These are phyloP conservation scores for Pollimyrus isidori DNA, from an alignment of 2,113 vertebrate genomes.

Conservation along the genomic window DNA sequence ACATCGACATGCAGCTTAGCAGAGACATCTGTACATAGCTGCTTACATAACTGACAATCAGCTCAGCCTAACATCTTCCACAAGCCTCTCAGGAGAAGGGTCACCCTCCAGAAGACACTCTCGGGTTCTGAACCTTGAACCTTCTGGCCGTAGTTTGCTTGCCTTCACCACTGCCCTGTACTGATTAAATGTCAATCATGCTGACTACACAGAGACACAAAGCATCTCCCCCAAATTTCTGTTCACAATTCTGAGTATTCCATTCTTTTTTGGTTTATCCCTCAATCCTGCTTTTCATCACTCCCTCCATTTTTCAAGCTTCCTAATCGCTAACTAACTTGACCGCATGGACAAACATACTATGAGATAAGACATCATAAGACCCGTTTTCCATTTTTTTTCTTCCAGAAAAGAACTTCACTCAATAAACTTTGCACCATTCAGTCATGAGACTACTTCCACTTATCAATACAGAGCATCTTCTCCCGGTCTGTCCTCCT, in stretches of 20 bases:
- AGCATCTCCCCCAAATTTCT: neutral
- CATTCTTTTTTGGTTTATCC: neutral
- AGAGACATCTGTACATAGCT: neutral
- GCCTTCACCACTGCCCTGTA: neutral
- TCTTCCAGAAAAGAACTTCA: neutral
- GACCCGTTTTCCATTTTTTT: constrained; percentile 8
- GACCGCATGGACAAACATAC: neutral
- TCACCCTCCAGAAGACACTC: neutral
- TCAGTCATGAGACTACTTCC: constrained; percentile 11
- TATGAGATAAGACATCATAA: constrained; percentile 23
- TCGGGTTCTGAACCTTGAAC: neutral
- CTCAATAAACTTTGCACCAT: constrained; percentile 23
- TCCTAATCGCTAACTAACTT: constrained; percentile 18
- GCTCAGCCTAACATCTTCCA: neutral
- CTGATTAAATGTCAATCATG: neutral
- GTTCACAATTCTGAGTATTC: neutral
- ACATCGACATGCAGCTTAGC: neutral
- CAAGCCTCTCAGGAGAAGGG: neutral
- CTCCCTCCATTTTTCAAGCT: neutral
- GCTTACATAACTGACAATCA: neutral
- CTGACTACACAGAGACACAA: neutral
- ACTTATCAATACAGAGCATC: constrained; percentile 13
- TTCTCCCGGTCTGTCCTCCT: neutral
- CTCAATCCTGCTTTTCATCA: neutral
- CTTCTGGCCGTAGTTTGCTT: neutral